phyloP scores from a whole-genome alignment of 64 coral and sea anemone genomes.

The Exaiptasia diaphana region DNA sequence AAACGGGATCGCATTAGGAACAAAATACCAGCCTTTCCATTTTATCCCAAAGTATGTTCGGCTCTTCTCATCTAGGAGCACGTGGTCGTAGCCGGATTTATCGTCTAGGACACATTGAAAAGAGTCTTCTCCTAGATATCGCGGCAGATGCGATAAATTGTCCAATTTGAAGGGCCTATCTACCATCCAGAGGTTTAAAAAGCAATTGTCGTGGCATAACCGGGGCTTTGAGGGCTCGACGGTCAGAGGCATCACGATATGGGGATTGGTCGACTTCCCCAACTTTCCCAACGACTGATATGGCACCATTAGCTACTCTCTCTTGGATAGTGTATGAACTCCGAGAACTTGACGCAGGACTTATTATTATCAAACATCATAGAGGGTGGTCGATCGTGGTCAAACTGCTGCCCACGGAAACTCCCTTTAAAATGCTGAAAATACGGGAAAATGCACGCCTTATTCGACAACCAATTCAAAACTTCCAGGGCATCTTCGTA shows the following conservation, averaged over 20 bases:
- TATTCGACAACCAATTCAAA: neutral
- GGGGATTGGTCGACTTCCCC: neutral
- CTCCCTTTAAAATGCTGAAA: neutral
- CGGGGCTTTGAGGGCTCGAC: neutral
- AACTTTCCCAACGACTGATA: conserved; percentile 12
- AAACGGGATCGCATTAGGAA: no score
- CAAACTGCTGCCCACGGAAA: neutral
- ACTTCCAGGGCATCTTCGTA: neutral
- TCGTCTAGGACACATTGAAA: neutral
- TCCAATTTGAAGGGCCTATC: conserved; percentile 18
- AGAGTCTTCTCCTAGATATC: no score
- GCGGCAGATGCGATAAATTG: neutral
- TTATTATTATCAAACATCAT: conserved; percentile 1
- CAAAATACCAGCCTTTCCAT: conserved; percentile 3
- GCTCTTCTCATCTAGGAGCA: neutral
- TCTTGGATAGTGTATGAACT: neutral
- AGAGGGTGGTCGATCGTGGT: neutral
- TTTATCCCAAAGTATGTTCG: neutral
- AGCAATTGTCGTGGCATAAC: conserved; percentile 28
- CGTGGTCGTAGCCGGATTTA: neutral
- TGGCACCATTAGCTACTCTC: neutral
- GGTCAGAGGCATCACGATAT: neutral
- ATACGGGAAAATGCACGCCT: neutral
- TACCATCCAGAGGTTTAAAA: conserved; percentile 27
- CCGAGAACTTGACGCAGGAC: conserved; percentile 20